phyloP scores from a whole-genome alignment of 2,888 invertebrate genomes.

The Arge pagana region DNA sequence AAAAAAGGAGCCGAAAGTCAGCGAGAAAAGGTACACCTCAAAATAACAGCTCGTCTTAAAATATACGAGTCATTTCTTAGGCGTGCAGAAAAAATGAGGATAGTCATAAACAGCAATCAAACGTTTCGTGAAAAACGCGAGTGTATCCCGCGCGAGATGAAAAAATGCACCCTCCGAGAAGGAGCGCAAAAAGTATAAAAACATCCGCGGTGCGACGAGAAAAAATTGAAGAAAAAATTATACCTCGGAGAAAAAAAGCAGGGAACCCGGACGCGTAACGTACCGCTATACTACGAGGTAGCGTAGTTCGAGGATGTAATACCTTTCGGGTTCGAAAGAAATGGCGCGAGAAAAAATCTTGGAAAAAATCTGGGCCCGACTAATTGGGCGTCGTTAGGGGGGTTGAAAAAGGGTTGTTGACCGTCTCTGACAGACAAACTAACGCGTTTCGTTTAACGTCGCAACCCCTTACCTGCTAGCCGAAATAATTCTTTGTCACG shows the following conservation, averaged over 20 bases:
- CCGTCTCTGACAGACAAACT: conserved; percentile 1
- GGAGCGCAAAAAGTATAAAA: too few relatives aligned
- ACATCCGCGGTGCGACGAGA: background rate
- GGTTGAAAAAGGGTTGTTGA: conserved; percentile 13
- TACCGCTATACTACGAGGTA: background rate
- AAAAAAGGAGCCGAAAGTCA: background rate
- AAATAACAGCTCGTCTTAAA: background rate
- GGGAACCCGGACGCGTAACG: background rate
- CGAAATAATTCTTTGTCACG: conserved; percentile 24
- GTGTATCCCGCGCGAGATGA: too few relatives aligned
- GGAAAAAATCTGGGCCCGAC: conserved; percentile 35
- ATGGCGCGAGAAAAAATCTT: conserved; percentile 29
- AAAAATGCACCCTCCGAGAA: conserved; percentile 3
- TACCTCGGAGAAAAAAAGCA: background rate
- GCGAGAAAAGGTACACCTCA: background rate
- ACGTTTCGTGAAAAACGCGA: too few relatives aligned
- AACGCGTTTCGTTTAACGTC: conserved; percentile 10
- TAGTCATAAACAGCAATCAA: conserved; percentile 16
- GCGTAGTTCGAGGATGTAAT: conserved; percentile 12
- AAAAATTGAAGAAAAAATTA: background rate
- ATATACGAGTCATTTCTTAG: background rate
- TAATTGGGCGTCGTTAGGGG: conserved; percentile 33
- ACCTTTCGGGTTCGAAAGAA: background rate
- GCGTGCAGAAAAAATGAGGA: conserved; percentile 7
- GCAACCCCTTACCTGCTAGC: conserved; percentile 34